Conservation (phyloP, 2,113 vertebrate genomes). For the Trinectes maculatus region DNA sequence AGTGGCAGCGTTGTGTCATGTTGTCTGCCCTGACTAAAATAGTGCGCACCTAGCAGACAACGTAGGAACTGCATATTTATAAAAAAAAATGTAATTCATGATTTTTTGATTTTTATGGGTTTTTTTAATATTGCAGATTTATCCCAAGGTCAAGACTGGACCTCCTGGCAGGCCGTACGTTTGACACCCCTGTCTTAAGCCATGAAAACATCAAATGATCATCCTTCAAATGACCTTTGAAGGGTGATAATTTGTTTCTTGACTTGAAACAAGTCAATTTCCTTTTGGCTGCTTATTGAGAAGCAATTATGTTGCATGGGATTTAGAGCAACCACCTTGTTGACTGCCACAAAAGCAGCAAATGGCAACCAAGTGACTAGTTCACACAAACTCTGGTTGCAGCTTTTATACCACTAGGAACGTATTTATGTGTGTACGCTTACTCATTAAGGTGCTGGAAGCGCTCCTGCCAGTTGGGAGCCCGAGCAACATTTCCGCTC, state of each 20-base stretch:
- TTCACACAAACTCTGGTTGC: conserved; percentile 5
- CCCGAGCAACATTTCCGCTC: conserved; percentile 90
- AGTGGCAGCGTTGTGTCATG: no score
- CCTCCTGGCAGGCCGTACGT: no score
- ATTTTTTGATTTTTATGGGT: no score
- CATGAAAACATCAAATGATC: conserved; percentile 1
- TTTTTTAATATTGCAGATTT: no score
- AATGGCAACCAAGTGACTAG: neutral
- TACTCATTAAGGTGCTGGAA: conserved; percentile 99
- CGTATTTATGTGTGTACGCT: conserved; percentile 62
- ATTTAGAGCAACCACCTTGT: conserved; percentile 13
- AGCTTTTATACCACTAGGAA: neutral
- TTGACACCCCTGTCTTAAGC: no score
- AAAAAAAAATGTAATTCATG: no score
- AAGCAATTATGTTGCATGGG: conserved; percentile 27
- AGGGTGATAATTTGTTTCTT: conserved; percentile 49
- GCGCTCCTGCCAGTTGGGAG: conserved; percentile 93
- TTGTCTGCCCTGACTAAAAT: no score
- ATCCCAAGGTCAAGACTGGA: no score
- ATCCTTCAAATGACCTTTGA: conserved; percentile 25
- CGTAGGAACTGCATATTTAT: no score
- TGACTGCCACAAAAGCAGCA: conserved; percentile 23
- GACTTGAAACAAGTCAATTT: conserved; percentile 19
- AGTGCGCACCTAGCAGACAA: no score
- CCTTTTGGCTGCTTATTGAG: conserved; percentile 29